A percentile compares a stretch with the other conserved stretches of the same genome.
Conservation (phyloP, 2,797 vertebrate species). For the Scyliorhinus canicula region DNA sequence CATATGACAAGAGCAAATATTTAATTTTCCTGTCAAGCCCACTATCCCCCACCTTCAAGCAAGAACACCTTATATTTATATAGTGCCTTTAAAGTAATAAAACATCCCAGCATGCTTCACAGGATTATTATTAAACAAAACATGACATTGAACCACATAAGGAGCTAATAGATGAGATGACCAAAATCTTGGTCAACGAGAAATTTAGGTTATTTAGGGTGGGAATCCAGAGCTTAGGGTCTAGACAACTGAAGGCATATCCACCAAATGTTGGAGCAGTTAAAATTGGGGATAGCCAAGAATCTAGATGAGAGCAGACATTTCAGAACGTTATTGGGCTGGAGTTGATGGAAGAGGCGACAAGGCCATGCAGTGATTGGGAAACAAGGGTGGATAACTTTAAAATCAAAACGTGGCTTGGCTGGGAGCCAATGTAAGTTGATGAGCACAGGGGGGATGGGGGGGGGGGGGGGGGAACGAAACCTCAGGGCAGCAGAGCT, state of each 20-base stretch:
- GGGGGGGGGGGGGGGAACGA: not conserved
- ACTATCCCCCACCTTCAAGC: not conserved
- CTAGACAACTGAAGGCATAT: too few relatives aligned
- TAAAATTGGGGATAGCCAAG: not conserved
- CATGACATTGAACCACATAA: not conserved
- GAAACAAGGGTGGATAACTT: not conserved
- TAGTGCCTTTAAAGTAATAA: not conserved
- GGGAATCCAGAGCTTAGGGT: not conserved
- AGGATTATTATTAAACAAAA: not conserved
- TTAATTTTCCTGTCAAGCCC: not conserved
- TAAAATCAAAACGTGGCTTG: not conserved
- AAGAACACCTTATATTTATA: not conserved
- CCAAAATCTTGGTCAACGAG: not conserved
- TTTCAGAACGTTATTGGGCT: not conserved
- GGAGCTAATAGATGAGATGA: not conserved
- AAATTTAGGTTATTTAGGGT: not conserved
- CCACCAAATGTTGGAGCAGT: not conserved
- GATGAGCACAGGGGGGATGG: not conserved
- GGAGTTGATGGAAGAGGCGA: not conserved
- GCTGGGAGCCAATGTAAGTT: not conserved
- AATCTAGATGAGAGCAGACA: not conserved
- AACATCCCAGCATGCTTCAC: not conserved
- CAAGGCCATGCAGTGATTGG: not conserved
- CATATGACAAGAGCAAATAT: not conserved
- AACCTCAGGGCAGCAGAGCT: not conserved